Evolutionary conservation across 2,113 vertebrate species (phyloP).

Genomic region (Prolemur simus): DNA sequence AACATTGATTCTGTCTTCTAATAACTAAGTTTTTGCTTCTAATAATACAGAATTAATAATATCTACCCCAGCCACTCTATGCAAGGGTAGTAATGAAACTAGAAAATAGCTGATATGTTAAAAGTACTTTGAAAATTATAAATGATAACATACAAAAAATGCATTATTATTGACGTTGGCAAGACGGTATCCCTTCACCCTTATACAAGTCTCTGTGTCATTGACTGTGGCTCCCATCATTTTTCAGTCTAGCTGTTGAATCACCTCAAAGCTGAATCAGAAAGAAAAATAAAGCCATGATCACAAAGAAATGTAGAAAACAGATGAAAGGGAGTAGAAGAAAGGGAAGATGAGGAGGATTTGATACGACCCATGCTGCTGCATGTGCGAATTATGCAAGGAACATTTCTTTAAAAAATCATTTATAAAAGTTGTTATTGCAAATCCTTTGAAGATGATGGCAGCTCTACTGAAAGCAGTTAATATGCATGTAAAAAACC

Average conservation of each 20-base stretch:
- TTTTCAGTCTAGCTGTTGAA: slow-evolving; percentile 36
- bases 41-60: not conserved
- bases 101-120: not conserved
- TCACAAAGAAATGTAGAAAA: slow-evolving; percentile 56
- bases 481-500: not conserved
- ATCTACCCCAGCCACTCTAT: not conserved
- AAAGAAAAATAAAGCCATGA: slow-evolving; percentile 62
- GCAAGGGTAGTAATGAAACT: not conserved
- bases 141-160: not conserved
- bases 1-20: not conserved
- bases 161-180: not conserved
- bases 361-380: not conserved
- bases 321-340: slow-evolving; percentile 64
- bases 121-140: not conserved
- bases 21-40: not conserved
- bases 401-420: slow-evolving; percentile 15
- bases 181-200: not conserved
- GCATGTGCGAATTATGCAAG: slow-evolving; percentile 57
- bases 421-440: slow-evolving; percentile 21
- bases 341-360: not conserved
- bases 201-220: not conserved
- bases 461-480: not conserved
- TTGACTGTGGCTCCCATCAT: not conserved
- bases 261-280: slow-evolving; percentile 42
- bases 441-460: not conserved